phyloP scores from a whole-genome alignment of 2,888 invertebrate genomes.

The Leptarthrus brevirostris region DNA sequence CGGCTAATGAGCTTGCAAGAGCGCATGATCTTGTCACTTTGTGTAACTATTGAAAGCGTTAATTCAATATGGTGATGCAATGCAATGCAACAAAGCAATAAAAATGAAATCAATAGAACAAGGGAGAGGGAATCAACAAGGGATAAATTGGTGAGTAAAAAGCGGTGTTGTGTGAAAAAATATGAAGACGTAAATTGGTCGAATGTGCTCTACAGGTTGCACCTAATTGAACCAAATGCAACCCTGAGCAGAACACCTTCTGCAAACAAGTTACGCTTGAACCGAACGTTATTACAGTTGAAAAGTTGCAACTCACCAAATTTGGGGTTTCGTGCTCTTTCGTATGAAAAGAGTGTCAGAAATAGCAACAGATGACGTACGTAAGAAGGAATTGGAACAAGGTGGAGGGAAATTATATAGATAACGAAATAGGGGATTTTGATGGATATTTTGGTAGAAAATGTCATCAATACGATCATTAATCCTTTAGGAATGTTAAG shows the following conservation, averaged over 20 bases:
- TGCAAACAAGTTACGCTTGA: slow-evolving; percentile 33
- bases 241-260: not conserved
- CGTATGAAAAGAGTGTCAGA: not conserved
- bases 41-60: not conserved
- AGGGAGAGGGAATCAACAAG: not conserved
- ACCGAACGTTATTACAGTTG: not conserved
- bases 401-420: not conserved
- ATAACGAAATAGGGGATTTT: too few relatives aligned
- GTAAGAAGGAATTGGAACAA: not conserved
- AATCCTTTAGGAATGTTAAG: too few relatives aligned
- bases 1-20: slow-evolving; percentile 30
- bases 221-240: not conserved
- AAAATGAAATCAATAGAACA: not conserved
- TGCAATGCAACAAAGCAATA: not conserved
- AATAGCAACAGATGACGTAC: slow-evolving; percentile 8
- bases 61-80: not conserved
- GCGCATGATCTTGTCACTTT: slow-evolving; percentile 39
- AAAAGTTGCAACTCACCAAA: slow-evolving; percentile 35
- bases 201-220: slow-evolving; percentile 1
- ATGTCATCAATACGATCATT: too few relatives aligned
- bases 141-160: not conserved
- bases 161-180: not conserved
- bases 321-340: slow-evolving; percentile 35
- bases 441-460: too few relatives aligned
- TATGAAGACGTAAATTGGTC: not conserved